These are phyloP conservation scores for Atractosteus spatula DNA, from an alignment of 2,113 vertebrate genomes.

Conservation along the genomic window DNA sequence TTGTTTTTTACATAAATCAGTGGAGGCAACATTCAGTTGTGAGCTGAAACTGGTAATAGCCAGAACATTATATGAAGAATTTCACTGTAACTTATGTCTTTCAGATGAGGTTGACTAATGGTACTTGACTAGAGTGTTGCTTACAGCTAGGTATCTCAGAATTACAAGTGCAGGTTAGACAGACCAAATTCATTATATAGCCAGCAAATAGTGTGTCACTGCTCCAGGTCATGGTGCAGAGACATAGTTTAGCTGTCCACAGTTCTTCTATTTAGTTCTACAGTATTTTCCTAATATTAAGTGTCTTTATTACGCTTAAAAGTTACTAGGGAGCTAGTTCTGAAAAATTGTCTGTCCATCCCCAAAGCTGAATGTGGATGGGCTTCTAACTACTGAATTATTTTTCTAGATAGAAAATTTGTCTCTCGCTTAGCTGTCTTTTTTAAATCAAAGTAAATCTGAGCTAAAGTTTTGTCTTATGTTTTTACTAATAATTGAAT, in stretches of 20 bases:
- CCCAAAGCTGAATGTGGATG: no score
- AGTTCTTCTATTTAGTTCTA: slow-evolving; percentile 22
- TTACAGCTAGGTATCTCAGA: slow-evolving; percentile 25
- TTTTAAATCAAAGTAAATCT: no score
- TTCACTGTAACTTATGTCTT: slow-evolving; percentile 25
- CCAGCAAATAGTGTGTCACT: slow-evolving; percentile 23
- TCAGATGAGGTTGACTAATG: slow-evolving; percentile 24
- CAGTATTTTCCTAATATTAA: slow-evolving; percentile 8
- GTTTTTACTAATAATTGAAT: no score
- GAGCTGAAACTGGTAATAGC: slow-evolving; percentile 29
- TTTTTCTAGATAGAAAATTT: no score
- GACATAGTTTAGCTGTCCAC: slow-evolving; percentile 26
- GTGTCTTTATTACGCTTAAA: slow-evolving; percentile 27
- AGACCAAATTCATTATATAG: slow-evolving; percentile 24
- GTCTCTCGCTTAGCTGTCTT: no score
- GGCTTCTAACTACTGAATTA: no score
- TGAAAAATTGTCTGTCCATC: no score
- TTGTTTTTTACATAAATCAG: slow-evolving; percentile 26
- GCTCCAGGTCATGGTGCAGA: slow-evolving; percentile 16
- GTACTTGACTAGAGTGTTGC: slow-evolving; percentile 28
- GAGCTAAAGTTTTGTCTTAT: no score
- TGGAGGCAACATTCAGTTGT: slow-evolving; percentile 20
- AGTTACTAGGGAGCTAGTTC: background rate
- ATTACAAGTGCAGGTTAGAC: slow-evolving; percentile 25
- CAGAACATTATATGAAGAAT: slow-evolving; percentile 28